Evolutionary conservation across 2,113 vertebrate genomes (phyloP).

Genomic region (Erinaceus europaeus): DNA sequence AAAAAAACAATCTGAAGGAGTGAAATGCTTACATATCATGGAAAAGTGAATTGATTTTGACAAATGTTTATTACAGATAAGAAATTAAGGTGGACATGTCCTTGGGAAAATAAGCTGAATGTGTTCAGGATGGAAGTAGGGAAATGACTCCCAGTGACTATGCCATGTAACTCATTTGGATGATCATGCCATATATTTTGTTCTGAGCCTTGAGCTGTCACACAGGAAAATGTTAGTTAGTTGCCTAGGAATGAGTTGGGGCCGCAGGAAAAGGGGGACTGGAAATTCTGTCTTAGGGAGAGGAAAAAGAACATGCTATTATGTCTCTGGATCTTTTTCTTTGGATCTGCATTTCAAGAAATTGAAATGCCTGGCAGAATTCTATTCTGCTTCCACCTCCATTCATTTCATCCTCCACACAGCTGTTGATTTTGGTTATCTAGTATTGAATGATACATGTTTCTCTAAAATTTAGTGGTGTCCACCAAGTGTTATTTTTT

Average conservation of each 20-base stretch:
- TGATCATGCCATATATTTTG: neutral
- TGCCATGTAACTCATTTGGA: neutral
- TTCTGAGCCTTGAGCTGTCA: neutral
- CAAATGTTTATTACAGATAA: neutral
- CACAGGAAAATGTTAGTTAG: too few relatives aligned
- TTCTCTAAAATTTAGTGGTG: too few relatives aligned
- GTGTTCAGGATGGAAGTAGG: neutral
- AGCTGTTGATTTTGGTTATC: neutral
- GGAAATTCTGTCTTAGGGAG: neutral
- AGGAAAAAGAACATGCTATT: neutral
- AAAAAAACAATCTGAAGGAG: neutral
- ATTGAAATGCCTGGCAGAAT: neutral
- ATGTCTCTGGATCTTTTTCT: neutral
- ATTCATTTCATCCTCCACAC: neutral
- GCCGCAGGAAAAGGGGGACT: neutral
- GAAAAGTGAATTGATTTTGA: conserved; percentile 12
- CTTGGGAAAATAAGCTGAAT: neutral
- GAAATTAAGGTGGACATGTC: conserved; percentile 18
- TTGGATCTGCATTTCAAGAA: neutral
- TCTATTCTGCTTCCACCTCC: neutral
- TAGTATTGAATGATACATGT: neutral
- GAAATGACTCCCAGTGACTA: neutral
- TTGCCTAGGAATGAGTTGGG: too few relatives aligned
- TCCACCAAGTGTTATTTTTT: neutral
- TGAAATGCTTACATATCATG: neutral